Evolutionary conservation across 2,113 vertebrate species (phyloP).

Genomic region (Chaetodon auriga): DNA sequence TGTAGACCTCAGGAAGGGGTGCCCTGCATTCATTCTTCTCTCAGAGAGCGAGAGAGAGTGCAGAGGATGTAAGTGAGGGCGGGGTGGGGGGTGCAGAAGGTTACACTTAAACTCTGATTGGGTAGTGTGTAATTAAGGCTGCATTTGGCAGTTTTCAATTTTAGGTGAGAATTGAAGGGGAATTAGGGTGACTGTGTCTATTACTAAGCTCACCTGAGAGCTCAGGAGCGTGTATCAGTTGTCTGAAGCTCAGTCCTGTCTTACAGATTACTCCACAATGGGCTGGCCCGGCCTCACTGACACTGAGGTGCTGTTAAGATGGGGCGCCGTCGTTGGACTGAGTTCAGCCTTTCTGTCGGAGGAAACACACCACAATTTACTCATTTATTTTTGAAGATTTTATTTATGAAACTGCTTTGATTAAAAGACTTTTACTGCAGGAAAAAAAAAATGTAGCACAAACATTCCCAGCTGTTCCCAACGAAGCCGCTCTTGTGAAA

Average conservation of each 20-base stretch:
- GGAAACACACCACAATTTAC: constrained; percentile 2
- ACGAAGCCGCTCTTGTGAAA: constrained; percentile 23
- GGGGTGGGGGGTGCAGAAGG: constrained; percentile 53
- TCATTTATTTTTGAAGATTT: constrained; percentile 15
- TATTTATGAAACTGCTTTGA: constrained; percentile 15
- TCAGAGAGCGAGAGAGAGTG: constrained; percentile 3
- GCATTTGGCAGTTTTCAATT: constrained; percentile 81
- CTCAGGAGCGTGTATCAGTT: constrained; percentile 56
- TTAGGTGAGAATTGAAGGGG: constrained; percentile 81
- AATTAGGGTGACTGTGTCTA: constrained; percentile 82
- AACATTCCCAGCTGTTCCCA: constrained; percentile 35
- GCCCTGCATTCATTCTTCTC: constrained; percentile 59
- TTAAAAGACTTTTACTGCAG: constrained; percentile 24
- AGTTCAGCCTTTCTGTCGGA: background rate
- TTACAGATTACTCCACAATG: constrained; percentile 44
- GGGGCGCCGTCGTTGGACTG: background rate
- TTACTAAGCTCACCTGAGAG: constrained; percentile 79
- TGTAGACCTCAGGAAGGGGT: constrained; percentile 61
- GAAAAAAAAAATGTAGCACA: background rate
- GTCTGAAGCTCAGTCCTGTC: constrained; percentile 43
- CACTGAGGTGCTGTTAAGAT: constrained; percentile 43
- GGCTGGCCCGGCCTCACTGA: constrained; percentile 32
- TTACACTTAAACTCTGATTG: constrained; percentile 83
- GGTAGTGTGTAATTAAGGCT: constrained; percentile 81
- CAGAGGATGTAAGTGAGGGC: constrained; percentile 28